phyloP scores from a whole-genome alignment of 2,797 vertebrate species.

The Octomys mimax region DNA sequence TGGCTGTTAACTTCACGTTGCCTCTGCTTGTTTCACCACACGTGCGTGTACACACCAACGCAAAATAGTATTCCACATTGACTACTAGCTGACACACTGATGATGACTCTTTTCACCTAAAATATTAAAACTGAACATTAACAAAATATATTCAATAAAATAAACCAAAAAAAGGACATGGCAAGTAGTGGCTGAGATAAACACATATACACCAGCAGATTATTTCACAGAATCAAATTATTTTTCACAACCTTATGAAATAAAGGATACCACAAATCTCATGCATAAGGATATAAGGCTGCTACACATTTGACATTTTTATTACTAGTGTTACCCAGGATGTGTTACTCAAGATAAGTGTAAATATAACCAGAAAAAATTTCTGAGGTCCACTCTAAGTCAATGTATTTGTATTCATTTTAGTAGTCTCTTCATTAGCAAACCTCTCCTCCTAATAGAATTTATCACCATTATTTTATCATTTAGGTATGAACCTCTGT shows the following conservation, averaged over 20 bases:
- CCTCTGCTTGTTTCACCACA: constrained; percentile 75
- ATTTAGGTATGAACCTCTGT: constrained; percentile 82
- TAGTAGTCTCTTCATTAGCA: constrained; percentile 79
- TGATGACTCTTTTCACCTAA: constrained; percentile 81
- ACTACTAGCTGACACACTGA: constrained; percentile 77
- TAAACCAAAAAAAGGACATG: constrained; percentile 82
- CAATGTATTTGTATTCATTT: constrained; percentile 56
- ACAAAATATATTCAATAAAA: constrained; percentile 83
- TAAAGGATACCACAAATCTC: constrained; percentile 72
- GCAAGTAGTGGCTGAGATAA: constrained; percentile 74
- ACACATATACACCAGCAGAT: constrained; percentile 50
- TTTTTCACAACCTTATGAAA: constrained; percentile 78
- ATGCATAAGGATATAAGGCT: neutral
- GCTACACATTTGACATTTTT: constrained; percentile 75
- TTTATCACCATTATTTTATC: constrained; percentile 74
- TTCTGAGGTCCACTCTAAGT: constrained; percentile 84
- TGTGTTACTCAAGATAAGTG: constrained; percentile 74
- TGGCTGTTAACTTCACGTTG: constrained; percentile 88
- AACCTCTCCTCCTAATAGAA: constrained; percentile 77
- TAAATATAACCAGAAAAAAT: constrained; percentile 77
- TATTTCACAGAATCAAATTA: constrained; percentile 69
- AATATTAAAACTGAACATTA: constrained; percentile 84
- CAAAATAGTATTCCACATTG: constrained; percentile 82
- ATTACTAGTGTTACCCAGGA: constrained; percentile 71
- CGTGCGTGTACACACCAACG: constrained; percentile 61